Evolutionary conservation across 2,113 vertebrate genomes (phyloP).

Genomic region (Nematolebias whitei): DNA sequence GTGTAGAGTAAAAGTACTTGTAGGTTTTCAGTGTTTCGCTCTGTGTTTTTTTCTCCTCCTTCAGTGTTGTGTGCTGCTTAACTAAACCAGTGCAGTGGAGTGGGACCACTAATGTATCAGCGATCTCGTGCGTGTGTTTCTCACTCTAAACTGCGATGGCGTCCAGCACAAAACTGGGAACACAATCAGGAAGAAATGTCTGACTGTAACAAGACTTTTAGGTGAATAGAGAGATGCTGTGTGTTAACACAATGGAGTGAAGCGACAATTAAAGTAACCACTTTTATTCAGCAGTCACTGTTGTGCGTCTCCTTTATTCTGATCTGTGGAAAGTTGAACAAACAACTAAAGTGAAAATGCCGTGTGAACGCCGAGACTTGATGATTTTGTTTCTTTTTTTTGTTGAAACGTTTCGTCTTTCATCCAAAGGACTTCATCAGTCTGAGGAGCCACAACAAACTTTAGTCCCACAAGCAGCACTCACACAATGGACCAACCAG

Average conservation of each 20-base stretch:
- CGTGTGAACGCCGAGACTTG: no score
- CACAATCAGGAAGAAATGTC: slow-evolving; percentile 40
- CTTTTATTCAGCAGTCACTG: slow-evolving; percentile 63
- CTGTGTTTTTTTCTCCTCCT: slow-evolving; percentile 58
- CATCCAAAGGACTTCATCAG: no score
- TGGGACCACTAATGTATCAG: slow-evolving; percentile 56
- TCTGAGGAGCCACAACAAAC: no score
- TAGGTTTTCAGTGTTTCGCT: slow-evolving; percentile 70
- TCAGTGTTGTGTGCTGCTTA: slow-evolving; percentile 74
- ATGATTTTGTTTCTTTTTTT: no score
- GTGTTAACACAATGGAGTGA: slow-evolving; percentile 45
- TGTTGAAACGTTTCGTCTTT: no score
- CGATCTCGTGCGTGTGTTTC: slow-evolving; percentile 50
- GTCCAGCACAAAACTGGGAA: slow-evolving; percentile 57
- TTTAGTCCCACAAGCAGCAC: no score
- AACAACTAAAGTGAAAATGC: no score
- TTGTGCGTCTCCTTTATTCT: slow-evolving; percentile 38
- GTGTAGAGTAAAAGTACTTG: slow-evolving; percentile 56
- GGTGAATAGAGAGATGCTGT: slow-evolving; percentile 31
- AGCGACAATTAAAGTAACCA: slow-evolving; percentile 61
- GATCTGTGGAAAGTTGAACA: not conserved
- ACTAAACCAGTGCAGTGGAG: slow-evolving; percentile 52
- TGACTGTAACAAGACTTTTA: slow-evolving; percentile 28
- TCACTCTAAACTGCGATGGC: slow-evolving; percentile 41
- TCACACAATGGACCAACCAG: no score